Evolutionary conservation across 2,113 vertebrate species (phyloP).

Genomic region (crab-eating macaque (Macaca fascicularis)): T2T-MFA8v1.1 NC_088389.1:53533501-53534000

Average conservation of each 20-base stretch:
- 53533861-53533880: not conserved
- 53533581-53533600: conserved; percentile 58
- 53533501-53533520: conserved; percentile 58
- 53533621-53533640: conserved; percentile 62
- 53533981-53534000: not conserved
- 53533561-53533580: conserved; percentile 54
- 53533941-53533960: not conserved
- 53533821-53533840: conserved; percentile 53
- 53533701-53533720: conserved; percentile 39
- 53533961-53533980: not conserved
- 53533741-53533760: conserved; percentile 59
- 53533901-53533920: not conserved
- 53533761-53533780: conserved; percentile 46
- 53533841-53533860: conserved; percentile 31
- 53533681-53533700: conserved; percentile 49
- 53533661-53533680: conserved; percentile 72
- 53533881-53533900: not conserved
- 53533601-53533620: conserved; percentile 59
- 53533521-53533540: conserved; percentile 58
- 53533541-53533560: conserved; percentile 60
- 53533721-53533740: conserved; percentile 57
- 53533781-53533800: conserved; percentile 33
- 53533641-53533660: conserved; percentile 65
- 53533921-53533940: not conserved
- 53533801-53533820: conserved; percentile 61